Base-by-base conservation (phyloP, 2,113 vertebrate species). In the Thamnaconus septentrionalis region DNA sequence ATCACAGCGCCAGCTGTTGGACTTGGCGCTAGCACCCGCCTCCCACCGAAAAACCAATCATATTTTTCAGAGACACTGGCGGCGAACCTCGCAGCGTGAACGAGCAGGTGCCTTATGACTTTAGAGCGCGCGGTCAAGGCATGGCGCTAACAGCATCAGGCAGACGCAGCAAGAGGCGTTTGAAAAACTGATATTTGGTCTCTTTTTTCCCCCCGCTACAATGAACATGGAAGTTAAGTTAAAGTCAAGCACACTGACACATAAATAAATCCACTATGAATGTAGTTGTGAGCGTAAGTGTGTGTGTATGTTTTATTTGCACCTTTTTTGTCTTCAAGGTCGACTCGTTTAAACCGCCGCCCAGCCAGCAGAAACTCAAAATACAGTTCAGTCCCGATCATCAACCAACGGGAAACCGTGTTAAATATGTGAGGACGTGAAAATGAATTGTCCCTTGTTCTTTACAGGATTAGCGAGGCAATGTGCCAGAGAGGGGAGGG, bases 391-490 rank as follows among this genome's bases (percentile, higher is more conserved):
- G 9, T 10, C 50, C 56, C 57, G 69, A 74, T 66, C 74, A 73
- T 54, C 42, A 59, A 78, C 63, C 76, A 79, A 86, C 82, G 81
- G 81, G 71, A 61, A 79, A 75, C 70, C 72, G 56, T 60, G 5
- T 79, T 78, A 84, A 88, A 82, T 78, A 85, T 76, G 75, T 56
- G 62, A 18, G 45, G 71, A 75, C 87, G 83, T 80, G 82, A 84
- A 88, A 85, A 86, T 73, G 79, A 72, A 75, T 81, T 87, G 85
- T 83, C 85, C 80, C 63, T 45, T 63, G 65, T 39, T 65, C 83
- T 83, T 71, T 76, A 73, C 49, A 59, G 83, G 91, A 91, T 90
- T 89, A 92, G 76, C 47, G 61, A 79, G 89, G 91, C 88, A 88
- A 8, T 48, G 61, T 57, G 91, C 90, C 92, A 90, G 85, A 74